These are phyloP conservation scores for Schizothorax lantsangensis DNA, from an alignment of 2,797 vertebrate species.

Conservation along the genomic window DNA sequence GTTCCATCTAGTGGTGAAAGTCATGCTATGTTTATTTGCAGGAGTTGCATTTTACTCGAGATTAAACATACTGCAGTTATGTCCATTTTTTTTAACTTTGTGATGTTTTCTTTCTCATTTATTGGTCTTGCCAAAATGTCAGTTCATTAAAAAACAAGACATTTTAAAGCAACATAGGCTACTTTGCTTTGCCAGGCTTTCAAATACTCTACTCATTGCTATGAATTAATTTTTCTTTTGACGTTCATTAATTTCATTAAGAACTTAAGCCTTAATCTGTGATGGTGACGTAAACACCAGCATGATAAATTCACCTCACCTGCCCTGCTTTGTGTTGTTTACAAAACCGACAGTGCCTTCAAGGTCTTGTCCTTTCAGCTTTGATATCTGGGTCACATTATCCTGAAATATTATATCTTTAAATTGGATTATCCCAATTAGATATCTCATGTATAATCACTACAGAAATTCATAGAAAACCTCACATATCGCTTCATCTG, in stretches of 20 bases:
- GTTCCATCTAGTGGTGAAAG: slow-evolving; percentile 72
- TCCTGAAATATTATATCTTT: slow-evolving; percentile 1
- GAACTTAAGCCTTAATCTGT: not conserved
- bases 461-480: not conserved
- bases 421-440: slow-evolving; percentile 53
- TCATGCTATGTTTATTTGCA: not conserved
- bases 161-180: not conserved
- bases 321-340: not conserved
- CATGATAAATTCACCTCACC: not conserved
- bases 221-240: not conserved
- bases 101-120: not conserved
- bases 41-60: not conserved
- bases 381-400: slow-evolving; percentile 10
- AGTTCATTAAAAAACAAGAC: not conserved
- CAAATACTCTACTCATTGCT: not conserved
- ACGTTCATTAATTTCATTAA: not conserved
- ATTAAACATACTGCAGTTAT: not conserved
- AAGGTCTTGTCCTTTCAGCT: slow-evolving; percentile 64
- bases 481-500: not conserved
- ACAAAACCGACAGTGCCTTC: slow-evolving; percentile 48
- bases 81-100: not conserved
- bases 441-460: slow-evolving; percentile 63
- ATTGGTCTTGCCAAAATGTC: not conserved
- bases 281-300: not conserved
- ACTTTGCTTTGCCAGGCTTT: not conserved